A percentile compares a stretch with the other conserved stretches of the same genome.
phyloP scores from a whole-genome alignment of 2,797 vertebrate species.

The Danio choprae region DNA sequence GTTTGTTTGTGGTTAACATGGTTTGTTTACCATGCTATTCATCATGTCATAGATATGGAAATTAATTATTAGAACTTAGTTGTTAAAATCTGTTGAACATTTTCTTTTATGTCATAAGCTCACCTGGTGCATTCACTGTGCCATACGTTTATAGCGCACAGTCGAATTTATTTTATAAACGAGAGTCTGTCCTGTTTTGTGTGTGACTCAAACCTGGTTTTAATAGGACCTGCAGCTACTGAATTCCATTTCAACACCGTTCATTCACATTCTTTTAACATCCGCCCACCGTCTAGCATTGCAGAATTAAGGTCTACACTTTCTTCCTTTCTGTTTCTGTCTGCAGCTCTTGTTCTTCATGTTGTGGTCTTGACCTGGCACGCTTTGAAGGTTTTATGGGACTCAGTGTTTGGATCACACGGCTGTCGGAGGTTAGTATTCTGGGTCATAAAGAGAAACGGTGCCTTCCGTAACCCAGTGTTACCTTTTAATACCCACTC shows the following conservation, averaged over 20 bases:
- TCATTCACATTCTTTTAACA: slow-evolving; percentile 36
- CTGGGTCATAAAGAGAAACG: slow-evolving; percentile 38
- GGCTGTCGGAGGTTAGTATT: slow-evolving; percentile 43
- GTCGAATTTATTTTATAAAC: slow-evolving; percentile 3
- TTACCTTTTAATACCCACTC: slow-evolving; percentile 47
- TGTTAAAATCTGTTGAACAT: too few relatives aligned
- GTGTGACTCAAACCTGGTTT: slow-evolving; percentile 26
- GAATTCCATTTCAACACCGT: slow-evolving; percentile 26
- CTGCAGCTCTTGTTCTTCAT: slow-evolving; percentile 14
- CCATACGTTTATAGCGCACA: not conserved
- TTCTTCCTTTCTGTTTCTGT: slow-evolving; percentile 23
- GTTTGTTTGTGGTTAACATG: too few relatives aligned
- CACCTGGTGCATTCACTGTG: not conserved
- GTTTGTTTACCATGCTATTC: too few relatives aligned
- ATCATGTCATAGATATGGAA: too few relatives aligned
- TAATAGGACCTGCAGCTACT: slow-evolving; percentile 19
- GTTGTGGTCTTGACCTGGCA: slow-evolving; percentile 44
- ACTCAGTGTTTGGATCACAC: slow-evolving; percentile 38
- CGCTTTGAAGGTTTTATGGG: slow-evolving; percentile 24
- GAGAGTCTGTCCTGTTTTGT: slow-evolving; percentile 1
- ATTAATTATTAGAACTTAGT: too few relatives aligned
- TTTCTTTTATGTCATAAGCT: too few relatives aligned
- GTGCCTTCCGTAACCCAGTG: slow-evolving; percentile 29
- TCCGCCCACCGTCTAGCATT: slow-evolving; percentile 56
- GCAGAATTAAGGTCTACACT: slow-evolving; percentile 41